Conservation (phyloP, 2,113 vertebrate species). For the Stercorarius parasiticus region DNA sequence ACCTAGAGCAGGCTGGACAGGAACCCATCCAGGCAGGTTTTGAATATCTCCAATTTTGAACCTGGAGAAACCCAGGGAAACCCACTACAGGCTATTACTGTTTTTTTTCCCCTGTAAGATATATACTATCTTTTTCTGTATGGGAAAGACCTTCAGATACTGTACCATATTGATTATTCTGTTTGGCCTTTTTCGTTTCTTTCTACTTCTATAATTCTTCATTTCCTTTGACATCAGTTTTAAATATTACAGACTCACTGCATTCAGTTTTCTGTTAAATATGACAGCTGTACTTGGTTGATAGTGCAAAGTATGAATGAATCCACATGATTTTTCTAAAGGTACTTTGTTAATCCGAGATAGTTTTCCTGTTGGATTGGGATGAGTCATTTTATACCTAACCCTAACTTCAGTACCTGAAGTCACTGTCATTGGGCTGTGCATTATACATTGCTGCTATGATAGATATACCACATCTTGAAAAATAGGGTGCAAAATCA, state of each 20-base stretch:
- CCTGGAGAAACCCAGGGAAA: neutral
- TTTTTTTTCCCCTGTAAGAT: neutral
- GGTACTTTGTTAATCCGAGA: neutral
- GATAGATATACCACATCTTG: rapidly evolving
- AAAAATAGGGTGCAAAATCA: neutral
- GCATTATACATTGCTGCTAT: neutral
- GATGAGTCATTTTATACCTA: neutral
- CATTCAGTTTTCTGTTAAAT: neutral
- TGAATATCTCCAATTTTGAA: neutral
- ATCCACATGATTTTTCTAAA: neutral
- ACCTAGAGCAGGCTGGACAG: neutral
- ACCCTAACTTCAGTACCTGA: neutral
- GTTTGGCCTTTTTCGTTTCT: neutral
- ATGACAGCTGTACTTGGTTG: neutral
- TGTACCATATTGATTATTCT: neutral
- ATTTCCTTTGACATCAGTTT: neutral
- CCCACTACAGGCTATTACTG: neutral
- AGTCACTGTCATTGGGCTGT: neutral
- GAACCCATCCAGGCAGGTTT: neutral
- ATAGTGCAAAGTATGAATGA: neutral
- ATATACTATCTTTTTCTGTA: neutral
- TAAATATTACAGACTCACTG: neutral
- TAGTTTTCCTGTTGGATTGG: neutral
- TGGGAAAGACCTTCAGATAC: neutral
- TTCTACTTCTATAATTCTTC: neutral